Evolutionary conservation across 2,113 vertebrate species (phyloP).

Genomic region (Amblyornis subalaris): DNA sequence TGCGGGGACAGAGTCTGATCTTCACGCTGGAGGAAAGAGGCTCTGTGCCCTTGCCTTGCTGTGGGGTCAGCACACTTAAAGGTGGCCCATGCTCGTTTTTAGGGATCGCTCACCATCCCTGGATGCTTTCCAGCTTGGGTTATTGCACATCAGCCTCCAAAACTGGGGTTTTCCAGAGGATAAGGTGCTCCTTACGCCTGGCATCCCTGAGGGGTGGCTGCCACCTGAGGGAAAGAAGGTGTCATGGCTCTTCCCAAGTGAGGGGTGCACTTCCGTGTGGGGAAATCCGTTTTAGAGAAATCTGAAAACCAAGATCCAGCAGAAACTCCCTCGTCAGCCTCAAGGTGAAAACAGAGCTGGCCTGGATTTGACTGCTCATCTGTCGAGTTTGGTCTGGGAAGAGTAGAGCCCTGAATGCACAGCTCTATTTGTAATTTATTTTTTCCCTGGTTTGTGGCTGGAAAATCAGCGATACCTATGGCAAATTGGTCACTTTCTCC

Average conservation of each 20-base stretch:
- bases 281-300: fast-evolving
- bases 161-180: neutral
- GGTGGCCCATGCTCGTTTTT: neutral
- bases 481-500: neutral
- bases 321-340: neutral
- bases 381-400: neutral
- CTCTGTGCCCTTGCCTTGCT: neutral
- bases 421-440: fast-evolving
- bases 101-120: neutral
- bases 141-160: neutral
- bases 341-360: neutral
- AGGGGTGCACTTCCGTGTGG: fast-evolving
- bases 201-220: neutral
- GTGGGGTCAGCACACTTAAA: fast-evolving
- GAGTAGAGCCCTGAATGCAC: neutral
- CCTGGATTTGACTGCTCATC: neutral
- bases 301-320: neutral
- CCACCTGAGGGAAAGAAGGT: neutral
- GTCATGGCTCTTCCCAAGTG: fast-evolving
- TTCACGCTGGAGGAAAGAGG: fast-evolving
- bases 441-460: neutral
- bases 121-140: neutral
- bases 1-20: fast-evolving
- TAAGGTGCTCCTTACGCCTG: fast-evolving
- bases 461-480: neutral